These are phyloP conservation scores for Sorex fumeus DNA, from an alignment of 2,113 vertebrate species.

Conservation along the genomic window DNA sequence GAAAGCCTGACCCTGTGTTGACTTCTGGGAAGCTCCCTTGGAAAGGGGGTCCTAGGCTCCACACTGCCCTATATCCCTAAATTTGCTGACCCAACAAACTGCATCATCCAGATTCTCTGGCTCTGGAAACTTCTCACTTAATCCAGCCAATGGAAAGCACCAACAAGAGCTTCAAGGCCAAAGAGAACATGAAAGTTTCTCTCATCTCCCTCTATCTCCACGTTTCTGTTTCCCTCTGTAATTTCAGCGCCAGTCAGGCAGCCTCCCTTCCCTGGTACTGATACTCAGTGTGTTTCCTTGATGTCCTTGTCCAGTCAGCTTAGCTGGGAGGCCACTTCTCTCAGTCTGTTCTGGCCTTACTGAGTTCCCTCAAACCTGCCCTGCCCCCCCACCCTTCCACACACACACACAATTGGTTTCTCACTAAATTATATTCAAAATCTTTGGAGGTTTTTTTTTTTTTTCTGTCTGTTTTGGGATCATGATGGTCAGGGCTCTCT, in stretches of 20 bases:
- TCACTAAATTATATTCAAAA: constrained; percentile 31
- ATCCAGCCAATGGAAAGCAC: background rate
- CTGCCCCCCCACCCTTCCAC: background rate
- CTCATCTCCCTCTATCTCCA: too few relatives aligned
- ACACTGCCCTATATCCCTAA: background rate
- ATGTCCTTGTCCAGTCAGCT: background rate
- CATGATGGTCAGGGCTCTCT: too few relatives aligned
- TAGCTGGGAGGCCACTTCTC: background rate
- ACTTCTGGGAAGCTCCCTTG: background rate
- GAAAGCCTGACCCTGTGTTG: background rate
- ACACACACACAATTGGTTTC: too few relatives aligned
- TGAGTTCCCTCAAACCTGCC: background rate
- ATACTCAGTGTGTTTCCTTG: background rate
- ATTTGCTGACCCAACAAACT: background rate
- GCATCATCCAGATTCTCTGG: background rate
- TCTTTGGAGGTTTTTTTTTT: too few relatives aligned
- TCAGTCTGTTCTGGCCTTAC: background rate
- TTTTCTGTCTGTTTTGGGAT: too few relatives aligned
- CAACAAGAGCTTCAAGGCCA: background rate
- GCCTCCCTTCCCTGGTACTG: background rate
- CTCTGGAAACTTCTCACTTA: background rate
- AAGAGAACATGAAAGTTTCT: background rate
- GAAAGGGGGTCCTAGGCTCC: background rate
- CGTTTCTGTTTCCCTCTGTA: background rate
- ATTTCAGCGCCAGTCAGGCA: background rate